These are phyloP conservation scores for Drosophila rhopaloa DNA, from an alignment of 1,140 invertebrate genomes.

Conservation along the genomic window DNA sequence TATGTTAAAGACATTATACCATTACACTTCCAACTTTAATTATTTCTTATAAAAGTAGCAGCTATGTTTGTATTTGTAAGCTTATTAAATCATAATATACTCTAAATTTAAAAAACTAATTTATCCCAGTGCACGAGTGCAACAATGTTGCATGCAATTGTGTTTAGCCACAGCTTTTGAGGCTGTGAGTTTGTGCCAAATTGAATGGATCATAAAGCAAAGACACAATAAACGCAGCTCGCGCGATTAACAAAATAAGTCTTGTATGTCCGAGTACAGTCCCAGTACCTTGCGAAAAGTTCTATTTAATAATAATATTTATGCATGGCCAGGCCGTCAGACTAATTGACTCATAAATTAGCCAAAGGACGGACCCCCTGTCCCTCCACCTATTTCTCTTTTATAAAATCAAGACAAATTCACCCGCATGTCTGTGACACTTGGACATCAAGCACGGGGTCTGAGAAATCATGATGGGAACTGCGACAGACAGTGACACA, in stretches of 20 bases:
- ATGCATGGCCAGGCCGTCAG: conserved; percentile 59
- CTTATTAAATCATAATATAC: no score
- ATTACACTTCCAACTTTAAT: neutral
- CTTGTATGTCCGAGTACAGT: conserved; percentile 20
- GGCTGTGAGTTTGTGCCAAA: conserved; percentile 43
- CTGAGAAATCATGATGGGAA: conserved; percentile 50
- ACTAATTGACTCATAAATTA: conserved; percentile 81
- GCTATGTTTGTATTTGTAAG: no score
- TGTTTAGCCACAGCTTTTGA: neutral
- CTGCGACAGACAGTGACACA: conserved; percentile 73
- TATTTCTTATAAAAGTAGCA: neutral
- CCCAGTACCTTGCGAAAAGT: conserved; percentile 21
- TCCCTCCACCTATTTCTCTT: conserved; percentile 11
- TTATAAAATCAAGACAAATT: conserved; percentile 71
- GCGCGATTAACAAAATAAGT: conserved; percentile 47
- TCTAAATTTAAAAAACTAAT: neutral
- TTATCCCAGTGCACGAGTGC: conserved; percentile 24
- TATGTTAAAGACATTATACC: conserved; percentile 11
- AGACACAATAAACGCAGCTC: conserved; percentile 73
- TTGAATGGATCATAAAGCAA: conserved; percentile 73
- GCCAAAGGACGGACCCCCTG: conserved; percentile 25
- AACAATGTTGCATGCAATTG: conserved; percentile 36
- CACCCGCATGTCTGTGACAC: conserved; percentile 78
- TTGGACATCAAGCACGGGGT: conserved; percentile 60
- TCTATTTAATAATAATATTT: conserved; percentile 69